Percentiles rank a stretch among this genome's conserved stretches.
Evolutionary conservation across 2,888 invertebrate genomes (phyloP).

Genomic region (Callinectes sapidus): DNA sequence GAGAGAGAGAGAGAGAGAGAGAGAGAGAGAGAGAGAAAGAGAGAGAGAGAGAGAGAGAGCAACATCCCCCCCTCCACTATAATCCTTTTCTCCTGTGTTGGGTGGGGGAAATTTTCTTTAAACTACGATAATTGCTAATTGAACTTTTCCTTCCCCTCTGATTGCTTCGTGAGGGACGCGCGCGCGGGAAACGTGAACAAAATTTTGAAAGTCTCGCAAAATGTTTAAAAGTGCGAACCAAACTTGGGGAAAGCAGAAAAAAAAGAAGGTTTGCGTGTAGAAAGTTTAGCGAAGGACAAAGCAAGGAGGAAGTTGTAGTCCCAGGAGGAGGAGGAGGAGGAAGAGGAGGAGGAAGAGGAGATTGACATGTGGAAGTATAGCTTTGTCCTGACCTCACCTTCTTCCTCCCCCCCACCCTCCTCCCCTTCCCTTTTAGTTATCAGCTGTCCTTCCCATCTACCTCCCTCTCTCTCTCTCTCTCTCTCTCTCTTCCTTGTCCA

Average conservation of each 20-base stretch:
- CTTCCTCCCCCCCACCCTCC: background rate
- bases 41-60: background rate
- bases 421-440: background rate
- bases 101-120: background rate
- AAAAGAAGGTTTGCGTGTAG: background rate
- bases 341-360: background rate
- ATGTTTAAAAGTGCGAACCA: background rate
- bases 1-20: conserved; percentile 1
- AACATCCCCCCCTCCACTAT: background rate
- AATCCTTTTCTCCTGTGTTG: background rate
- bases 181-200: background rate
- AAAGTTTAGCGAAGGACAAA: background rate
- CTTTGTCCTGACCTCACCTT: background rate
- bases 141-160: background rate
- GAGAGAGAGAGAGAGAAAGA: background rate
- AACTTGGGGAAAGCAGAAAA: background rate
- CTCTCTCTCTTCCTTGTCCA: background rate
- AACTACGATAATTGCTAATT: conserved; percentile 25
- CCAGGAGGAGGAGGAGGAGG: background rate
- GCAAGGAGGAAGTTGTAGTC: background rate
- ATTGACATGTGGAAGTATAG: background rate
- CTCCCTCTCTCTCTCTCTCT: background rate
- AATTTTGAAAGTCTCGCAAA: background rate
- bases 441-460: background rate
- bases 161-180: background rate